Evolutionary conservation across 1,140 invertebrate species (phyloP), one percentile per base, ranked within the genome.

Genomic region (Drosophila athabasca): DNA sequence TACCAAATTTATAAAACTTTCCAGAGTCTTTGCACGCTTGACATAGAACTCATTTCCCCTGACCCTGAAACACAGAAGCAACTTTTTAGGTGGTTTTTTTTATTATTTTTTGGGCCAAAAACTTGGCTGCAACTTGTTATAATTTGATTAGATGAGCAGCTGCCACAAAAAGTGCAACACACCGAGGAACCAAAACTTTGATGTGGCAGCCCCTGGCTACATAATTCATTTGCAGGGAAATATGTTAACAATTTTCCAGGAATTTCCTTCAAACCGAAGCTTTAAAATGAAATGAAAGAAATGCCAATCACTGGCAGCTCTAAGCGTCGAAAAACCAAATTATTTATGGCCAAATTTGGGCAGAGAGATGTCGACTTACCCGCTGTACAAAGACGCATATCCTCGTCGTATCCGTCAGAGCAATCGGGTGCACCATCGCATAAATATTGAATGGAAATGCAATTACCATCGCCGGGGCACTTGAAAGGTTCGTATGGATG

Each of bases 371-470:
- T 19, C 17, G 26, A 90, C 93, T 94, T 89, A 98, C 97, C 97
- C 92, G 97, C 98, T 68, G 97, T 98, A 92, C 98, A 99, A 17
- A 99, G 95, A 85, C 96, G 94, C 52, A 96, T 95, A 91, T 98
- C 97, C 76, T 95, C 94, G 80, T 97, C 96, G 55, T 91, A 92
- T 45, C 97, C 97, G 80, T 98, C 97, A 22, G 96, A 95, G 93
- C 98, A 99, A 92, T 99, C 98, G 0, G 97, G 96, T 0, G 97
- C 97, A 41, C 97, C 97, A 88, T 99, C 97, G 92, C 96, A 98
- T 70, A 96, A 94, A 93, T 99, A 99, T 91, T 98, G 97, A 92
- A 98, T 98, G 60, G 97, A 98, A 92, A 98, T 98, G 92, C 97
- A 98, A 87, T 95, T 95, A 67, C 96, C 95, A 90, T 98, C 96